Percentiles rank a stretch among this genome's conserved stretches.
Conservation (phyloP, 2,888 invertebrate genomes). For the Keiferia lycopersicella region DNA sequence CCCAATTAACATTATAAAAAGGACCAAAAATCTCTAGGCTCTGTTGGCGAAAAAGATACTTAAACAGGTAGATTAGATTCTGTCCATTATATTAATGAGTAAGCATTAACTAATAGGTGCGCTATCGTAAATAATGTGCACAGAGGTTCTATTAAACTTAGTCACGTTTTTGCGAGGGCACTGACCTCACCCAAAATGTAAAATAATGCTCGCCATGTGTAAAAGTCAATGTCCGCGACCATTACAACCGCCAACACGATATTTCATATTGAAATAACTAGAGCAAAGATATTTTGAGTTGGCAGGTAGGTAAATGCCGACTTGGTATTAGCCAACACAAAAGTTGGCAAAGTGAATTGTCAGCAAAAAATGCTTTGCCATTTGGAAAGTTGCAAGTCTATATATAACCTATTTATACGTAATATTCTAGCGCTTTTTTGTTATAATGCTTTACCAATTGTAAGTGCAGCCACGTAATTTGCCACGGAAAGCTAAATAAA, state of each 20-base stretch:
- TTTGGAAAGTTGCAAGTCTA: not conserved
- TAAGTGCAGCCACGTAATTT: too few relatives aligned
- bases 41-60: not conserved
- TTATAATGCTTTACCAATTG: too few relatives aligned
- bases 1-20: too few relatives aligned
- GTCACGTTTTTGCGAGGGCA: constrained; percentile 32
- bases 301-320: constrained; percentile 12
- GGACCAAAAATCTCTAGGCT: too few relatives aligned
- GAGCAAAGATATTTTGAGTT: constrained; percentile 23
- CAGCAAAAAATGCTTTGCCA: not conserved
- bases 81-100: constrained; percentile 9
- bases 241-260: constrained; percentile 40
- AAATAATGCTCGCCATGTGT: constrained; percentile 45
- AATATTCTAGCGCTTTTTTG: not conserved
- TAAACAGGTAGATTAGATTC: not conserved
- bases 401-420: not conserved
- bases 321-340: not conserved
- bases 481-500: too few relatives aligned
- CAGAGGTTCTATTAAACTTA: not conserved
- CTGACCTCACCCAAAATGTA: constrained; percentile 48
- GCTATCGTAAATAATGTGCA: not conserved
- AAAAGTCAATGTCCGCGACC: constrained; percentile 41
- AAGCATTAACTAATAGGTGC: not conserved
- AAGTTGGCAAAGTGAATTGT: not conserved
- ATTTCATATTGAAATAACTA: constrained; percentile 26